Evolutionary conservation across 35 echinoderm and acorn worm species (phyloP).

Genomic region (Nesometra sesokonis): DNA sequence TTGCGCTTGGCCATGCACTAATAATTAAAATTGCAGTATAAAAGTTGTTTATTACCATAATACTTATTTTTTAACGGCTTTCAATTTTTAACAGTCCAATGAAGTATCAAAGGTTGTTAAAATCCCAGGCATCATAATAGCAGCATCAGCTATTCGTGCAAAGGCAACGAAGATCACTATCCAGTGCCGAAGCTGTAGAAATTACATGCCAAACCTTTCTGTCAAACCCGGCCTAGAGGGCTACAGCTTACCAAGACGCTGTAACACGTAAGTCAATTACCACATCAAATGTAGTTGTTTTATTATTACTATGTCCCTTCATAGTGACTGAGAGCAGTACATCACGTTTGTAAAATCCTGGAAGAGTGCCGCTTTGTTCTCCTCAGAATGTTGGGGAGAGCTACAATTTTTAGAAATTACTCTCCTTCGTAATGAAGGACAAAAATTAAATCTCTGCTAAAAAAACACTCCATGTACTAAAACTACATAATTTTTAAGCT

Average conservation of each 20-base stretch:
- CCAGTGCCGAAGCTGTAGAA: conserved; percentile 84
- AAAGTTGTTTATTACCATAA: not conserved
- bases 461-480: too few relatives aligned
- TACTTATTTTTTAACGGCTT: not conserved
- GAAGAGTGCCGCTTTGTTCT: too few relatives aligned
- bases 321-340: too few relatives aligned
- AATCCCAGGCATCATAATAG: conserved; percentile 81
- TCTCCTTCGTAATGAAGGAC: too few relatives aligned
- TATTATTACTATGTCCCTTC: too few relatives aligned
- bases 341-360: too few relatives aligned
- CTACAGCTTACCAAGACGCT: conserved; percentile 74
- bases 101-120: conserved; percentile 85
- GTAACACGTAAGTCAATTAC: conserved; percentile 75
- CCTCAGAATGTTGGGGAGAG: too few relatives aligned
- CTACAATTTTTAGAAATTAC: too few relatives aligned
- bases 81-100: conserved; percentile 51
- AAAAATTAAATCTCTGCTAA: too few relatives aligned
- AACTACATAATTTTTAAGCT: too few relatives aligned
- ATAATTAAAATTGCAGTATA: too few relatives aligned
- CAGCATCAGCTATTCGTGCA: conserved; percentile 67
- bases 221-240: conserved; percentile 95
- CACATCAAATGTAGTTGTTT: not conserved
- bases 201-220: conserved; percentile 70
- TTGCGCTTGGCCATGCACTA: not conserved
- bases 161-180: conserved; percentile 95